Evolutionary conservation across 2,113 vertebrate genomes (phyloP), one percentile per base, ranked within the genome.

Genomic region (Syngnathus typhle): DNA sequence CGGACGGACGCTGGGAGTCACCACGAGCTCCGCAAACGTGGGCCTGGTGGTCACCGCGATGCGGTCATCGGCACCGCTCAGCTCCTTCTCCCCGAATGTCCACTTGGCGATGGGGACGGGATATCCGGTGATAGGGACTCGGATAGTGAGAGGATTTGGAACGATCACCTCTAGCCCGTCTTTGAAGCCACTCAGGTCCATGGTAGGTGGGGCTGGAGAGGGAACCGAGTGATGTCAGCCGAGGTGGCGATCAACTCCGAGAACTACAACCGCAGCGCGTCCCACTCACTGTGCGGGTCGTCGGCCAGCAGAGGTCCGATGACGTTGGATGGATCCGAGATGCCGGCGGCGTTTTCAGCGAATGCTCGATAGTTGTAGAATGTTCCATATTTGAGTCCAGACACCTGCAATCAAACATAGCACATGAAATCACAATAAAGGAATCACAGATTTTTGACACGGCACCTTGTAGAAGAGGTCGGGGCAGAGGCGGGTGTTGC

Each of bases 151-250:
- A 19, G 95, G 91, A 59, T 96, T 91, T 16, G 97, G 96, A 13
- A 98, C 95, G 49, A 98, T 96, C 72, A 98, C 91, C 89, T 98
- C 96, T 65, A 98, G 87, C 1, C 94, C 96, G 69, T 98, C 93
- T 90, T 94, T 98, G 82, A 99, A 98, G 16, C 86, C 91, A 60
- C 94, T 96, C 75, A 99, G 85, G 76, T 98, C 97, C 81, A 99
- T 89, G 60, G 92, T 91, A 36, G 96, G 97, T 84, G 68, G 93
- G 73, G 92, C 97, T 99, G 73, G 8, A 72, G 54, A 19, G 23
- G 7, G 67, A 27, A 64, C 6, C 1, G 15, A 62, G 41, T 44
- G 5, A 9, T 11, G 41, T 43, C n/a, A 62, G 55, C 27, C 5
- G 1, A 18, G 2, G 13, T 18, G 6, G 6, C 4, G 15, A 6